Evolutionary conservation across 2,797 vertebrate species (phyloP).

Genomic region (Trichosurus vulpecula): DNA sequence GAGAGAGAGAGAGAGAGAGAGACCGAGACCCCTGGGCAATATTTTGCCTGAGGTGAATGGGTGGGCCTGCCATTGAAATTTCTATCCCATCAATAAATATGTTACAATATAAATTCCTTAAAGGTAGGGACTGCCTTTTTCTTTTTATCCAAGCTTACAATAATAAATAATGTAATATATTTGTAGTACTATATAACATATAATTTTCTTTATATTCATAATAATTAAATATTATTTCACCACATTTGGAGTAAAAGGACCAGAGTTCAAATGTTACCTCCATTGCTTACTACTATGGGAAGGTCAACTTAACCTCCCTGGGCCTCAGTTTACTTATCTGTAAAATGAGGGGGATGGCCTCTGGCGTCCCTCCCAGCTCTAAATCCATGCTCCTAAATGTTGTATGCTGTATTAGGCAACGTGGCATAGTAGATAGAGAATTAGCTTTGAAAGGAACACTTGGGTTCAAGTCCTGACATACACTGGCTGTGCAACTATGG

Average conservation of each 20-base stretch:
- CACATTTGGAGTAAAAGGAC: neutral
- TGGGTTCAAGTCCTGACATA: too few relatives aligned
- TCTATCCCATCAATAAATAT: neutral
- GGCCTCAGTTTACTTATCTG: too few relatives aligned
- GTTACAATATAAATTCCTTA: neutral
- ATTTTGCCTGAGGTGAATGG: neutral
- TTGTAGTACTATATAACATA: neutral
- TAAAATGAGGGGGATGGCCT: too few relatives aligned
- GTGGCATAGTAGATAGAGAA: too few relatives aligned
- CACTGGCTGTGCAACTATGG: too few relatives aligned
- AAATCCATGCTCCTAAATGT: too few relatives aligned
- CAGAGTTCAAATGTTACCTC: neutral
- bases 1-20: too few relatives aligned
- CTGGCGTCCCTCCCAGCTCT: too few relatives aligned
- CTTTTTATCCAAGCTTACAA: neutral
- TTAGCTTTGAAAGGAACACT: too few relatives aligned
- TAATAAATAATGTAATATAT: neutral
- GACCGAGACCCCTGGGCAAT: neutral
- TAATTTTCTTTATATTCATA: neutral
- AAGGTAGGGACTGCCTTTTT: neutral
- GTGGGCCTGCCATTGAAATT: neutral
- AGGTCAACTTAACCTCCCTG: too few relatives aligned
- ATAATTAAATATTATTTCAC: neutral
- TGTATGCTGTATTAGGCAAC: too few relatives aligned
- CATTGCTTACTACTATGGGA: neutral